phyloP scores from a whole-genome alignment of 2,888 invertebrate genomes.

The Leucophora obtusa region DNA sequence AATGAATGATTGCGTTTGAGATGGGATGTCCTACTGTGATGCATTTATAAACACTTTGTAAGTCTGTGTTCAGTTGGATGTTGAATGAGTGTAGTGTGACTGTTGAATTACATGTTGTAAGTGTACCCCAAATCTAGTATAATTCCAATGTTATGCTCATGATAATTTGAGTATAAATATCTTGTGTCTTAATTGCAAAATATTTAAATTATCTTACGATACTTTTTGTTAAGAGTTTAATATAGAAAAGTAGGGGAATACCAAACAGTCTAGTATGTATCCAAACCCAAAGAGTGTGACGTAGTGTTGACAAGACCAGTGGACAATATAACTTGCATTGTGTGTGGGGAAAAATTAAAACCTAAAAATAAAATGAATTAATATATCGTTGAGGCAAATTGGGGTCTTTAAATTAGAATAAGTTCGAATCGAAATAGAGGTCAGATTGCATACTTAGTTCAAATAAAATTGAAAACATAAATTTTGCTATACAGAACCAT shows the following conservation, averaged over 20 bases:
- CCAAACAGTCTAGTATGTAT: neutral
- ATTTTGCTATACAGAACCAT: too few relatives aligned
- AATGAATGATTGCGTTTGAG: conserved; percentile 20
- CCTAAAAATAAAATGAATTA: too few relatives aligned
- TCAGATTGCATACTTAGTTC: too few relatives aligned
- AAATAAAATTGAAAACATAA: too few relatives aligned
- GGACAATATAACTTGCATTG: neutral
- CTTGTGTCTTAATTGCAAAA: neutral
- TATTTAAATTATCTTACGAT: neutral
- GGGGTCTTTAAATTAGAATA: too few relatives aligned
- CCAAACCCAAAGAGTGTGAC: neutral
- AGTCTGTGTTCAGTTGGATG: neutral
- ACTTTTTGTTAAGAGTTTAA: neutral
- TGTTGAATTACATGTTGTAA: conserved; percentile 17
- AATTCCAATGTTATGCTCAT: conserved; percentile 18
- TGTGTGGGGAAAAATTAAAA: too few relatives aligned
- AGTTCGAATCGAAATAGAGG: too few relatives aligned
- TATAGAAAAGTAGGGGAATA: neutral
- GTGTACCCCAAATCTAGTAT: conserved; percentile 27
- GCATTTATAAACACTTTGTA: conserved; percentile 28
- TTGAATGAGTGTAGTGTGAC: too few relatives aligned
- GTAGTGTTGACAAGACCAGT: neutral
- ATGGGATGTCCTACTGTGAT: conserved; percentile 41
- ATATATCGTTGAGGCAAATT: too few relatives aligned
- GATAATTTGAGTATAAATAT: neutral